These are phyloP conservation scores for Antrozous pallidus DNA, from an alignment of 2,797 vertebrate species.

Conservation along the genomic window DNA sequence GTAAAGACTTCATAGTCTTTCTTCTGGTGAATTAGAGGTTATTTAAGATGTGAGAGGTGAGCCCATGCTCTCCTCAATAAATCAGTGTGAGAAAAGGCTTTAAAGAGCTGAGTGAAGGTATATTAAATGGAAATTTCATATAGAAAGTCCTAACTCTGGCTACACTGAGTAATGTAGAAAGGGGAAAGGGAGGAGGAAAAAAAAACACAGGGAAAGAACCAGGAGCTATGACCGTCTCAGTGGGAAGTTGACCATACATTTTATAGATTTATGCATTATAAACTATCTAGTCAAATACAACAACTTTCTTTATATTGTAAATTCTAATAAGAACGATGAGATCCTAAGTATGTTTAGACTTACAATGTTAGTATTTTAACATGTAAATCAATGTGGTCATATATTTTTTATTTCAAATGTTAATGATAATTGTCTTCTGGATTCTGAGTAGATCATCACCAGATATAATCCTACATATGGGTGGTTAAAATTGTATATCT, in stretches of 20 bases:
- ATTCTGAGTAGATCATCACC: background rate
- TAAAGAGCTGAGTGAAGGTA: background rate
- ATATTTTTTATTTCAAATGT: background rate
- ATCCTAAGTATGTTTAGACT: background rate
- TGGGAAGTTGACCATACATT: background rate
- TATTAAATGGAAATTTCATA: background rate
- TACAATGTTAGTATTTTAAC: background rate
- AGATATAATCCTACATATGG: background rate
- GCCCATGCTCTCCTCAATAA: background rate
- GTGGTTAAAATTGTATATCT: background rate
- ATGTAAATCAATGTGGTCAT: background rate
- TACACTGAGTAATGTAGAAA: accelerated
- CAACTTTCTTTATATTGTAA: background rate
- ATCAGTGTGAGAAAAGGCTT: background rate
- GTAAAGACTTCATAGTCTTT: background rate
- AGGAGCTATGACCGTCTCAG: background rate
- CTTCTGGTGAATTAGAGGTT: background rate
- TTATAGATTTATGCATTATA: accelerated
- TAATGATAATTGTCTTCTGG: background rate
- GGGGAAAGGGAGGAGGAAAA: background rate
- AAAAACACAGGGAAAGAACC: background rate
- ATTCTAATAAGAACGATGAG: background rate
- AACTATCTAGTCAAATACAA: background rate
- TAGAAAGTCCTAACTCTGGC: background rate
- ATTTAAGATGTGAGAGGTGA: background rate